These are phyloP conservation scores for Gerris lacustris DNA, from an alignment of 2,888 invertebrate species.

Conservation along the genomic window DNA sequence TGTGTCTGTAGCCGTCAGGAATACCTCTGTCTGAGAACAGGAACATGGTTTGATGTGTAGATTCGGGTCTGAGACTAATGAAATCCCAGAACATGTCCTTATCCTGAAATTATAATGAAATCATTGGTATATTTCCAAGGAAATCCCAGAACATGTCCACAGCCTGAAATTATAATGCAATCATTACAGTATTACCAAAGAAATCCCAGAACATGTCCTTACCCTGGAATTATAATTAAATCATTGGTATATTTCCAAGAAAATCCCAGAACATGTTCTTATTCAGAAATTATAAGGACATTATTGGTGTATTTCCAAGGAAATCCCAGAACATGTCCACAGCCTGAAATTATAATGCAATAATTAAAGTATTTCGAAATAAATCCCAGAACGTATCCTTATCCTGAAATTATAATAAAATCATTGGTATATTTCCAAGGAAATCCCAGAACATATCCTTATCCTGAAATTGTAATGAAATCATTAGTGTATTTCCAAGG, in stretches of 20 bases:
- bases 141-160: too few species aligned
- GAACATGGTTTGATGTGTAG: slow-evolving; percentile 69
- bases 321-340: slow-evolving; percentile 48
- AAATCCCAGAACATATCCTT: too few species aligned
- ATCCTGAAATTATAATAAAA: slow-evolving; percentile 44
- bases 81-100: slow-evolving; percentile 96
- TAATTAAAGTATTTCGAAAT: too few species aligned
- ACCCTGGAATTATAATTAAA: slow-evolving; percentile 38
- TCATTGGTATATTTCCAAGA: neutral
- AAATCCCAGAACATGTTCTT: too few species aligned
- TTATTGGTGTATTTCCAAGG: too few species aligned
- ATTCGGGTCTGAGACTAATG: slow-evolving; percentile 59
- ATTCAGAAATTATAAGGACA: too few species aligned
- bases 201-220: slow-evolving; percentile 64
- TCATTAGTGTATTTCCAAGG: too few species aligned
- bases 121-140: neutral
- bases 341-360: too few species aligned
- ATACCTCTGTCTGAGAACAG: slow-evolving; percentile 84
- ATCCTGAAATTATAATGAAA: slow-evolving; percentile 44
- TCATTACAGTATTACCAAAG: too few species aligned
- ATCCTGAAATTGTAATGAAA: too few species aligned
- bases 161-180: too few species aligned
- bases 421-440: neutral
- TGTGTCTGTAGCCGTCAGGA: slow-evolving; percentile 80
- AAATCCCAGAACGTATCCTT: slow-evolving; percentile 96